A percentile compares a stretch with the other conserved stretches of the same genome.
Evolutionary conservation across 1,140 invertebrate species (phyloP).

Genomic region (Hermetia illucens): DNA sequence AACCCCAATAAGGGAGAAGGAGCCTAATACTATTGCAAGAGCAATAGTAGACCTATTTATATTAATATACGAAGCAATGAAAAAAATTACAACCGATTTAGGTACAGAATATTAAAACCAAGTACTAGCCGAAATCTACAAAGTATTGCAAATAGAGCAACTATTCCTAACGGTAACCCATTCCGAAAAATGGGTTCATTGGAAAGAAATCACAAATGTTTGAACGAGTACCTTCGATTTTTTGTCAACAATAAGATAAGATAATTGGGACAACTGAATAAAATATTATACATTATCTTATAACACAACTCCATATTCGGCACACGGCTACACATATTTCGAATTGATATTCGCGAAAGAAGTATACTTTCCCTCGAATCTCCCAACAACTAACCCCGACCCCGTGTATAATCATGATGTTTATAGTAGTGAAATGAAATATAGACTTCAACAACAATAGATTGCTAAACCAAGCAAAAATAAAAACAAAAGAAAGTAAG

Average conservation of each 20-base stretch:
- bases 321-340: constrained; percentile 10
- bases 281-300: constrained; percentile 12
- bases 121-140: too few relatives aligned
- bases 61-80: constrained; percentile 9
- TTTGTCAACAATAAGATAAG: constrained; percentile 9
- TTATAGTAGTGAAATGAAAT: constrained; percentile 8
- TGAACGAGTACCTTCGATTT: constrained; percentile 9
- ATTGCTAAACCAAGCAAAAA: too few relatives aligned
- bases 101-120: too few relatives aligned
- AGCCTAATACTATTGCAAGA: constrained; percentile 9
- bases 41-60: constrained; percentile 11
- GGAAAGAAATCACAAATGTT: constrained; percentile 8
- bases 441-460: constrained; percentile 6
- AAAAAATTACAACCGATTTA: too few relatives aligned
- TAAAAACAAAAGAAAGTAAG: too few relatives aligned
- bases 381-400: constrained; percentile 5
- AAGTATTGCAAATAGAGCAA: constrained; percentile 10
- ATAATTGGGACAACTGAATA: constrained; percentile 10
- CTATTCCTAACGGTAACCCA: constrained; percentile 11
- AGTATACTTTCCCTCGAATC: constrained; percentile 3
- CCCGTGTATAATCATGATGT: constrained; percentile 9
- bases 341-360: constrained; percentile 11
- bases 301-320: constrained; percentile 9
- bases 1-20: constrained; percentile 11
- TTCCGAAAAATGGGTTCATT: constrained; percentile 7